Evolutionary conservation across 2,888 invertebrate species (phyloP), one percentile per base, ranked within the genome.

Genomic region (Drosophila heteroneura): DNA sequence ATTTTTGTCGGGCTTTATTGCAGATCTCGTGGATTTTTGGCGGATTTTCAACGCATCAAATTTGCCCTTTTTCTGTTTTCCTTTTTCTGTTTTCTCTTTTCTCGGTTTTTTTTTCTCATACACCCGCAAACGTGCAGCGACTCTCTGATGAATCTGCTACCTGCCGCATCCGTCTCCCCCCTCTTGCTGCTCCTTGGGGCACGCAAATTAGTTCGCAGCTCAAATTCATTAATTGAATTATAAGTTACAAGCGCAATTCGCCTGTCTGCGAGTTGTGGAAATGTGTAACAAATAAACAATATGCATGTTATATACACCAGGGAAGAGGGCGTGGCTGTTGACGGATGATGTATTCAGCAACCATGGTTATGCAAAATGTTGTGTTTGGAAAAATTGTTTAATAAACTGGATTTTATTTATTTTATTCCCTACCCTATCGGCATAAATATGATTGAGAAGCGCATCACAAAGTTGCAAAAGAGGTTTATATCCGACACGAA

Each of bases 191-290:
- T 69, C 54, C 70, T 70, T 64, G 64, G 66, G 76, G 63, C 33
- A 70, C 57, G 37, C 76, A 87, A 86, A 90, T 86, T 86, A 89
- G 90, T 84, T 75, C 62, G 32, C 66, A 78, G 72, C 78, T 74
- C 75, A 82, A 78, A 87, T 87, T 77, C 78, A 89, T 89, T 86
- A 86, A 86, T 86, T 86, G 88, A 84, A 86, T 85, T 85, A 86
- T 82, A 79, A 89, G 82, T 87, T 79, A 81, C 83, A 72, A 73
- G 80, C 82, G 67, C 64, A 61, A 51, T 56, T 63, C 64, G 56
- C 33, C 14, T 41, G 33, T 22, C 7, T 6, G 52, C 12, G 63
- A 37, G 26, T 49, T 52, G 3, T n/a, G 63, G 35, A 39, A 64
- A 68, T 78, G 39, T 71, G 76, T 64, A 26, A 59, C 72, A 81